These are phyloP conservation scores for Polymixis lichenea DNA, from an alignment of 2,888 invertebrate species.

Conservation along the genomic window DNA sequence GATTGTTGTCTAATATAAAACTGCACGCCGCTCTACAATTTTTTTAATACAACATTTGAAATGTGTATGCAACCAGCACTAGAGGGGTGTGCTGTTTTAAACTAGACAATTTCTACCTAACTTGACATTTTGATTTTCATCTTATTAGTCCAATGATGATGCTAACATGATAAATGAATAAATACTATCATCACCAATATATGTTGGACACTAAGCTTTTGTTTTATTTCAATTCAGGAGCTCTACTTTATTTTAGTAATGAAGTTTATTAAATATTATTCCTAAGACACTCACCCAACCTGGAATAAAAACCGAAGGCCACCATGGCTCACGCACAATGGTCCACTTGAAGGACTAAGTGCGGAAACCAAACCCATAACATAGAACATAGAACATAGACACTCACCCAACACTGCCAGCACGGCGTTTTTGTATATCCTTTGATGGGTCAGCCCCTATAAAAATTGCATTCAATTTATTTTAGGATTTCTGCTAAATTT, in stretches of 20 bases:
- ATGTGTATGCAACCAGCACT: no score
- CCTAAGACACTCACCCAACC: slow-evolving; percentile 93
- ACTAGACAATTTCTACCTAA: no score
- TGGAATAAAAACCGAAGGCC: no score
- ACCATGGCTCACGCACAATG: no score
- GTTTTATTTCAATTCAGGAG: neutral
- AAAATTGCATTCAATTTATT: slow-evolving; percentile 63
- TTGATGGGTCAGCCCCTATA: slow-evolving; percentile 94
- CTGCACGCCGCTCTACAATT: no score
- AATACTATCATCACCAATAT: neutral
- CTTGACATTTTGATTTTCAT: neutral
- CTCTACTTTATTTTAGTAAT: neutral
- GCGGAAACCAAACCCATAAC: no score
- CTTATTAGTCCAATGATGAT: neutral
- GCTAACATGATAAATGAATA: neutral
- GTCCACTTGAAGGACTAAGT: no score
- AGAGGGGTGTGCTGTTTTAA: no score
- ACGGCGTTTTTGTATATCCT: slow-evolving; percentile 95
- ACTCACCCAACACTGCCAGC: slow-evolving; percentile 95
- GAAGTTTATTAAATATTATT: slow-evolving; percentile 11
- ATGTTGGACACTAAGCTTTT: neutral
- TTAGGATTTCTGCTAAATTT: neutral
- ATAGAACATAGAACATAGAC: no score
- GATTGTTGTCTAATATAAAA: no score
- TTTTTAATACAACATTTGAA: no score